A percentile compares a stretch with the other conserved stretches of the same genome.
Conservation (phyloP, 1,140 invertebrate species). For the Coenobita brevimanus region DNA sequence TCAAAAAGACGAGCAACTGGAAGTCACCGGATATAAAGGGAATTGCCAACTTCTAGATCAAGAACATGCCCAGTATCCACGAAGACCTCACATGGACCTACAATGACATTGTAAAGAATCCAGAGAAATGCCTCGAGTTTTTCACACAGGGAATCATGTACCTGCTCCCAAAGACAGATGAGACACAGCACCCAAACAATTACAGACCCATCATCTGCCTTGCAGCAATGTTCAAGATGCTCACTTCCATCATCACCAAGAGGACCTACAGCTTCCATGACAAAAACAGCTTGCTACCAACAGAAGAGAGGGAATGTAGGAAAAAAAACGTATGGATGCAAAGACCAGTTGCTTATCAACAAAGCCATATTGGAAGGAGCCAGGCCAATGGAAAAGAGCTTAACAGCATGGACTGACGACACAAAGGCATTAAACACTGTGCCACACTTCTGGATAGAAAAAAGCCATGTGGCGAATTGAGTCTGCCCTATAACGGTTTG, state of each 20-base stretch:
- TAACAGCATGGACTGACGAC: background rate
- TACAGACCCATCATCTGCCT: background rate
- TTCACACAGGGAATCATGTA: background rate
- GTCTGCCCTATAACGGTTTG: background rate
- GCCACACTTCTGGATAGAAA: background rate
- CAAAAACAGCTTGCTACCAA: too few species aligned
- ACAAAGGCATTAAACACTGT: background rate
- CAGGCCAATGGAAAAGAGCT: background rate
- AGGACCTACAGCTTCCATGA: background rate
- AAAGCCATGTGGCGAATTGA: background rate
- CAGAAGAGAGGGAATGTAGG: background rate
- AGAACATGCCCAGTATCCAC: background rate
- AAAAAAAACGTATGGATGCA: background rate
- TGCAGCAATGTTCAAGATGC: background rate
- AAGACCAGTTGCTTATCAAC: slow-evolving; percentile 10
- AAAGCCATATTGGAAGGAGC: background rate
- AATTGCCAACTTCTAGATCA: slow-evolving; percentile 4
- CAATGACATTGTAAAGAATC: background rate
- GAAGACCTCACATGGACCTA: background rate
- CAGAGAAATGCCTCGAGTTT: background rate
- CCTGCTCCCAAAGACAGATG: background rate
- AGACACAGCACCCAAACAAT: background rate
- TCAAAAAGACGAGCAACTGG: background rate
- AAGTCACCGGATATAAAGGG: background rate
- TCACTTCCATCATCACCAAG: background rate